Evolutionary conservation across 35 echinoderm and acorn worm genomes (phyloP), one percentile per base, ranked within the genome.

Genomic region (Stichopus chloronotus): DNA sequence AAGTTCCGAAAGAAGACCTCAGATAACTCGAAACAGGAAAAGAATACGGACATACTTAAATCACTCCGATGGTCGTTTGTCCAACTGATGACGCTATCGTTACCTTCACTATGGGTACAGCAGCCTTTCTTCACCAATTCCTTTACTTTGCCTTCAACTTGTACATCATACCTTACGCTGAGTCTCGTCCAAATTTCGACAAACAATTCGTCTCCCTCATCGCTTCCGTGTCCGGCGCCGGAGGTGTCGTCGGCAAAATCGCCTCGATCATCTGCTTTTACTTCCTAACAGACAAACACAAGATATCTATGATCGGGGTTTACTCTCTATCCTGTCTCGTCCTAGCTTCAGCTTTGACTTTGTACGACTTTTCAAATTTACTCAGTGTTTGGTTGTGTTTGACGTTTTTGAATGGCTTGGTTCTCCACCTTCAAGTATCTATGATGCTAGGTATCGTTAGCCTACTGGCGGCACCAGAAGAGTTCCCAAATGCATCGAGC

Each of bases 141-240:
- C 17, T 25, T 10, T 89, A 89, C 59, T 89, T 89, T 52, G 60
- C 87, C 61, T 89, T 89, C 13, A 89, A 89, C 9, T 61, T 89
- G 6, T 89, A 63, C 87, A 63, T 89, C 17, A 89, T 89, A 19
- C 87, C 87, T 1, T 89, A 16, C 25, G 60, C 59, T 9, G 61
- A 89, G 65, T 30, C 43, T 8, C 87, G 55, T 5, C 19, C 58
- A 22, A 16, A 74, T 19, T 89, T 89, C 9, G 9, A 61, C 20
- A 43, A 43, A 43, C 30, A 43, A 43, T 25, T 30, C 25, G 11
- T 89, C 12, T 43, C 87, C n/a, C n/a, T 89, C 24, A 65, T 89
- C 5, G 87, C 87, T 6, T 89, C 87, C 7, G 60, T 43, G 5
- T 59, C 59, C 1, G 87, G 87, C 14, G 65, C 61, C 21, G 87